Percentiles rank a stretch among this genome's conserved stretches.
Conservation (phyloP, 2,797 vertebrate genomes). For the Platalea minor region DNA sequence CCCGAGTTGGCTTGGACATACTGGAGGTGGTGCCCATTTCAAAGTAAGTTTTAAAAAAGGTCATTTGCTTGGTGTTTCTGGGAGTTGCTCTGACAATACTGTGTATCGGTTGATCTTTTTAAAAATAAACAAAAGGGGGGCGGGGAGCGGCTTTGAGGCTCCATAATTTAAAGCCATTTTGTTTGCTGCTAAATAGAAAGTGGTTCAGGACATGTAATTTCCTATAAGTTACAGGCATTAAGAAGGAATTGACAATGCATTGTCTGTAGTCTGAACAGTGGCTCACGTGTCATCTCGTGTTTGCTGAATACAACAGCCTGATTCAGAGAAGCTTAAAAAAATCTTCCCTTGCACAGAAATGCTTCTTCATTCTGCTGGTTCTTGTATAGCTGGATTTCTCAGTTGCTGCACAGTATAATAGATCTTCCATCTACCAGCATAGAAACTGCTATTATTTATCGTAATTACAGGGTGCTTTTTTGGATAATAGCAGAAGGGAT, state of each 20-base stretch:
- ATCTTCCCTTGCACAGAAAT: neutral
- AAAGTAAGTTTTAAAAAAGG: conserved; percentile 80
- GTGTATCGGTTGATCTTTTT: neutral
- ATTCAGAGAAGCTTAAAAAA: neutral
- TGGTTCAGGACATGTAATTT: neutral
- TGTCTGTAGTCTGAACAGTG: neutral
- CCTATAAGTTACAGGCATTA: neutral
- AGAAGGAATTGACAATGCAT: neutral
- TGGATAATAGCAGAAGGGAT: neutral
- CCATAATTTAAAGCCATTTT: neutral
- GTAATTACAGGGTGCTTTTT: neutral
- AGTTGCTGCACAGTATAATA: neutral
- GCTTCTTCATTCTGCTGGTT: neutral
- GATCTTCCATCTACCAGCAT: neutral
- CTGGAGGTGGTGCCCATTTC: conserved; percentile 97
- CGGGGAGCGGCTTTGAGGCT: accelerated
- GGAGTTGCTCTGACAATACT: neutral
- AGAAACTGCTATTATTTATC: neutral
- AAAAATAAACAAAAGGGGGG: too few relatives aligned
- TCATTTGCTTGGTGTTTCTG: neutral
- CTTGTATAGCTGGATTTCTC: neutral
- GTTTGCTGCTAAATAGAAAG: neutral
- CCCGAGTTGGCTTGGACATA: conserved; percentile 91
- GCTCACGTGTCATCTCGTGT: neutral
- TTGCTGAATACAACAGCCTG: neutral